phyloP scores from a whole-genome alignment of 2,797 vertebrate species.

The Emydoidea blandingii region DNA sequence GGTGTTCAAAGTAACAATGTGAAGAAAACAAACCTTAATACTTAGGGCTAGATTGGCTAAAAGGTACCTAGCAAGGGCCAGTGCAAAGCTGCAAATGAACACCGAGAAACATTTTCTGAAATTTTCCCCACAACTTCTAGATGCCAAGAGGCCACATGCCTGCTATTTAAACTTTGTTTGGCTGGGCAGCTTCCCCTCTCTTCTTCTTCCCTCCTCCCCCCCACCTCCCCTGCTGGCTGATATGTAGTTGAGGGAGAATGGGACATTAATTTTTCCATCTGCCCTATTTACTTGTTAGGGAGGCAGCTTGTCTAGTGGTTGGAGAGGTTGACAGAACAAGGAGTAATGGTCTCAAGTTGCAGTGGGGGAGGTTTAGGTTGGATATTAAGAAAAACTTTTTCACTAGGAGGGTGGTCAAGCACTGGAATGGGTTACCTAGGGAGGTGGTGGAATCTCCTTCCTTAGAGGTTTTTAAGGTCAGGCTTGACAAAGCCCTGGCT shows the following conservation, averaged over 20 bases:
- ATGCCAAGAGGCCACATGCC: background rate
- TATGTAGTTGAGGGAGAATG: background rate
- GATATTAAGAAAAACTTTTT: too few species aligned
- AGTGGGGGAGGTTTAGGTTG: too few species aligned
- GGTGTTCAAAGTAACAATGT: accelerated
- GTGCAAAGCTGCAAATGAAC: accelerated
- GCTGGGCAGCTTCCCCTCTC: background rate
- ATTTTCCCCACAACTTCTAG: background rate
- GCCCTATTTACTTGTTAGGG: background rate
- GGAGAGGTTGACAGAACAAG: accelerated
- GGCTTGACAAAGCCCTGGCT: too few species aligned
- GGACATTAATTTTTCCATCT: background rate
- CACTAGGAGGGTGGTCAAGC: too few species aligned
- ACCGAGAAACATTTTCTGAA: accelerated
- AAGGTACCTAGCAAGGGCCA: background rate
- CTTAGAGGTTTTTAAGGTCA: too few species aligned
- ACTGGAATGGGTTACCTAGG: too few species aligned
- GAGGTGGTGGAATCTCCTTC: too few species aligned
- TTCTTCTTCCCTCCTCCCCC: too few species aligned
- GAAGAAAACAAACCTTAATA: background rate
- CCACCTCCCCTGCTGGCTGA: background rate
- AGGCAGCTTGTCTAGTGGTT: background rate
- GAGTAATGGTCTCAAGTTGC: too few species aligned
- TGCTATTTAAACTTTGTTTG: background rate
- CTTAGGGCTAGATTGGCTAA: accelerated